phyloP scores from a whole-genome alignment of 1,140 invertebrate species.

The Drosophila trapezifrons region DNA sequence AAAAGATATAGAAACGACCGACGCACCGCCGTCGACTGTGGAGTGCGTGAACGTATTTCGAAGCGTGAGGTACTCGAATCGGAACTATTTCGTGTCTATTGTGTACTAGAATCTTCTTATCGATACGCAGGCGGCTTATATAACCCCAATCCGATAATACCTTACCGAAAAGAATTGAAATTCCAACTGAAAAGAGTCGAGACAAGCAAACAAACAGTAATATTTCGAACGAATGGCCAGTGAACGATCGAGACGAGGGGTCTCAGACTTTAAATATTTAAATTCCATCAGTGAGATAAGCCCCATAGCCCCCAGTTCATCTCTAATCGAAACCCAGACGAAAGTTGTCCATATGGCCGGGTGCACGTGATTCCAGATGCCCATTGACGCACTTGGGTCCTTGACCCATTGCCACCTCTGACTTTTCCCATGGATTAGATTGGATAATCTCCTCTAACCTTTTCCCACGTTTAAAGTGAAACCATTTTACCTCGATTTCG shows the following conservation, averaged over 20 bases:
- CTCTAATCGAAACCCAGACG: conserved; percentile 7
- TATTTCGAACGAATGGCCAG: conserved; percentile 28
- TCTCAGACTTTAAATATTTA: conserved; percentile 24
- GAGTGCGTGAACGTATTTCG: conserved; percentile 77
- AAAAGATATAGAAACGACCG: conserved; percentile 49
- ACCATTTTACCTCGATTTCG: conserved; percentile 21
- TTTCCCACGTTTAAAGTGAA: conserved; percentile 58
- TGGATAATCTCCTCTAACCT: conserved; percentile 52
- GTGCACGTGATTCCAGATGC: conserved; percentile 24
- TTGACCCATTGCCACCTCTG: conserved; percentile 26
- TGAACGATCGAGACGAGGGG: conserved; percentile 28
- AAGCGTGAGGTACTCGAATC: conserved; percentile 71
- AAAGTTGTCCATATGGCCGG: conserved; percentile 23
- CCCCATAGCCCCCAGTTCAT: conserved; percentile 19
- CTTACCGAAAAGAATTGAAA: conserved; percentile 10
- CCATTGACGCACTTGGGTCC: conserved; percentile 32
- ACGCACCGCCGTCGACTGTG: conserved; percentile 53
- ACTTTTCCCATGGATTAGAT: conserved; percentile 43
- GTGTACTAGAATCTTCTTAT: conserved; percentile 3
- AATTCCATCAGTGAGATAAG: conserved; percentile 37
- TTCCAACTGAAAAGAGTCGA: conserved; percentile 17
- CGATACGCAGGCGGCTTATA: conserved; percentile 32
- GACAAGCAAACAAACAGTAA: conserved; percentile 17
- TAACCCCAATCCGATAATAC: conserved; percentile 34
- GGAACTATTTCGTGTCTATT: conserved; percentile 37